Percentiles rank a stretch among this genome's conserved stretches.
Conservation (phyloP, 2,797 vertebrate species). For the Phrynocephalus guinanensis region DNA sequence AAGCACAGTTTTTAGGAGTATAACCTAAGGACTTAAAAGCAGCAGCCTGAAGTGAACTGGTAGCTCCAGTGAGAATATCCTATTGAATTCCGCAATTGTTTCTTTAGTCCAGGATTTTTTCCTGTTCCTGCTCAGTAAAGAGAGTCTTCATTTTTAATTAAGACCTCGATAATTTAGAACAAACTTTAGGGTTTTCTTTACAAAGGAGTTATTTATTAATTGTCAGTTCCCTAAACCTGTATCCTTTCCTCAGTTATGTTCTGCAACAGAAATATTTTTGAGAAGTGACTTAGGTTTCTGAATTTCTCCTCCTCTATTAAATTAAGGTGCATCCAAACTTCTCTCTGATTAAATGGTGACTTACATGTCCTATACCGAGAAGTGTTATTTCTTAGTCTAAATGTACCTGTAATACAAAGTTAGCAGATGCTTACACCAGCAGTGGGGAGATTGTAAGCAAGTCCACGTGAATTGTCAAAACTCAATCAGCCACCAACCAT, state of each 20-base stretch:
- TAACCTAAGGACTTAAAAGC: not conserved
- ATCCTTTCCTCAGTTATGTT: slow-evolving; percentile 32
- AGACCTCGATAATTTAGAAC: slow-evolving; percentile 59
- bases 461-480: slow-evolving; percentile 42
- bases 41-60: too few relatives aligned
- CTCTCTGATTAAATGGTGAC: slow-evolving; percentile 43
- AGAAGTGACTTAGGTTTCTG: slow-evolving; percentile 45
- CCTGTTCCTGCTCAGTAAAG: slow-evolving; percentile 35
- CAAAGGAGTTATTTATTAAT: slow-evolving; percentile 23
- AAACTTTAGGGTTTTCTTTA: slow-evolving; percentile 28
- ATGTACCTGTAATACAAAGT: not conserved
- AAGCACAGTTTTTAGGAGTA: not conserved
- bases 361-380: not conserved
- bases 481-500: slow-evolving; percentile 16
- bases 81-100: not conserved
- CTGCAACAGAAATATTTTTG: slow-evolving; percentile 44
- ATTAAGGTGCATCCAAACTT: slow-evolving; percentile 43
- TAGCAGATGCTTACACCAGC: slow-evolving; percentile 45
- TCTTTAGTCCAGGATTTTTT: not conserved
- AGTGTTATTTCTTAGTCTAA: slow-evolving; percentile 15
- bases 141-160: slow-evolving; percentile 57
- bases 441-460: slow-evolving; percentile 50
- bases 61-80: too few relatives aligned
- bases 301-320: slow-evolving; percentile 39
- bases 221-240: slow-evolving; percentile 26